A percentile compares a stretch with the other conserved stretches of the same genome.
Evolutionary conservation across 2,113 vertebrate species (phyloP).

Genomic region (Pseudorasbora parva): DNA sequence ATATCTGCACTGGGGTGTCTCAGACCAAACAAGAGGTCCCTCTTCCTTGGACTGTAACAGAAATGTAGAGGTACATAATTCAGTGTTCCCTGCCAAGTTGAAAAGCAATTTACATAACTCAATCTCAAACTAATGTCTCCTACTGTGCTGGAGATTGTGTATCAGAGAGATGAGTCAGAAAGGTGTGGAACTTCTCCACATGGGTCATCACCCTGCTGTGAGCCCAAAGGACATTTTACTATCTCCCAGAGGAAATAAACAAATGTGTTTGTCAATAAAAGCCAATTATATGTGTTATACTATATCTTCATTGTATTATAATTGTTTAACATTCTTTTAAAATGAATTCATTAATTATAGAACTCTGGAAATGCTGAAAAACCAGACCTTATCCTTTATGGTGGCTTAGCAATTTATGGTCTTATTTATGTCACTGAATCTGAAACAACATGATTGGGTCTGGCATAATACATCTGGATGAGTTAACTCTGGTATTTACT

Average conservation of each 20-base stretch:
- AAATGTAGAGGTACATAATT: conserved; percentile 42
- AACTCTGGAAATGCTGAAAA: background rate
- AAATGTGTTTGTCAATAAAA: conserved; percentile 15
- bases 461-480: conserved; percentile 6
- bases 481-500: conserved; percentile 33
- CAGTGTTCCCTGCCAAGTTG: conserved; percentile 53
- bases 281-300: background rate
- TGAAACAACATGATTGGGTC: conserved; percentile 6
- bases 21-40: conserved; percentile 35
- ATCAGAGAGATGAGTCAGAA: conserved; percentile 28
- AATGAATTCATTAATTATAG: background rate
- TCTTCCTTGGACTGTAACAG: conserved; percentile 35
- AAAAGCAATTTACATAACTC: conserved; percentile 52
- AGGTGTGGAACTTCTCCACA: conserved; percentile 11
- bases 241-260: conserved; percentile 34
- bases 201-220: conserved; percentile 39
- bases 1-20: conserved; percentile 19
- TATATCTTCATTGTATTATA: background rate
- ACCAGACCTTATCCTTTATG: background rate
- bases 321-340: background rate
- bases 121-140: conserved; percentile 45
- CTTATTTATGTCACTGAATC: conserved; percentile 1
- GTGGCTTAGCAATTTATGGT: background rate
- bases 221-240: conserved; percentile 37
- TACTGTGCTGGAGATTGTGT: conserved; percentile 45